Percentiles rank a stretch among this genome's conserved stretches.
Conservation (phyloP, 2,113 vertebrate species). For the Sclerurus mexicanus region DNA sequence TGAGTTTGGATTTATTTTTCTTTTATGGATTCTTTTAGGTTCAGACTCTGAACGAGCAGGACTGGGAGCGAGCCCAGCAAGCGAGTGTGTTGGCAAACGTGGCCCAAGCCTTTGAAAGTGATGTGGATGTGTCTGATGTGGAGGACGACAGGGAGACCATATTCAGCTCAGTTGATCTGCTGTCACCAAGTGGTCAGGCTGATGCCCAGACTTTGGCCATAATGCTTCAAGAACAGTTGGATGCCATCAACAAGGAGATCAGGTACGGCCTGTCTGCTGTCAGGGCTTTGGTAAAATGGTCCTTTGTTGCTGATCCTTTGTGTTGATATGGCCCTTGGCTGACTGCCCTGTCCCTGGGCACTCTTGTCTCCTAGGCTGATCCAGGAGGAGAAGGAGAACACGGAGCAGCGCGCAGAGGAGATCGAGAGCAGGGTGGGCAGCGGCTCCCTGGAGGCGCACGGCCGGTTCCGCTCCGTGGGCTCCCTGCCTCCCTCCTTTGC, state of each 20-base stretch:
- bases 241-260: slow-evolving; percentile 98
- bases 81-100: slow-evolving; percentile 95
- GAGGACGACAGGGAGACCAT: slow-evolving; percentile 91
- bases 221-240: slow-evolving; percentile 98
- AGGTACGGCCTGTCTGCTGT: slow-evolving; percentile 69
- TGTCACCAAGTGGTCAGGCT: slow-evolving; percentile 93
- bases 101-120: slow-evolving; percentile 95
- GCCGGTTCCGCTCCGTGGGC: slow-evolving; percentile 85
- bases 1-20: background rate
- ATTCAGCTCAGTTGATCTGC: slow-evolving; percentile 90
- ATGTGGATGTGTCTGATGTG: slow-evolving; percentile 88
- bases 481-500: slow-evolving; percentile 79
- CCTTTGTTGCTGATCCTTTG: background rate
- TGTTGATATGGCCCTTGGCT: background rate
- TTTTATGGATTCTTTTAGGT: slow-evolving; percentile 73
- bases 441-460: slow-evolving; percentile 80
- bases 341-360: fast-evolving
- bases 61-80: slow-evolving; percentile 97
- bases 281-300: background rate
- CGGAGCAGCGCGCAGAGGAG: slow-evolving; percentile 91
- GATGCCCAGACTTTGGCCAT: slow-evolving; percentile 95
- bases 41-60: slow-evolving; percentile 95
- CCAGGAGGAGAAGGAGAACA: slow-evolving; percentile 96
- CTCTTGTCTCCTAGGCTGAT: slow-evolving; percentile 80
- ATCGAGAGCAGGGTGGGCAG: slow-evolving; percentile 92